Base-by-base conservation (phyloP, 2,888 invertebrate species). In the Diachrysia chrysitis region DNA sequence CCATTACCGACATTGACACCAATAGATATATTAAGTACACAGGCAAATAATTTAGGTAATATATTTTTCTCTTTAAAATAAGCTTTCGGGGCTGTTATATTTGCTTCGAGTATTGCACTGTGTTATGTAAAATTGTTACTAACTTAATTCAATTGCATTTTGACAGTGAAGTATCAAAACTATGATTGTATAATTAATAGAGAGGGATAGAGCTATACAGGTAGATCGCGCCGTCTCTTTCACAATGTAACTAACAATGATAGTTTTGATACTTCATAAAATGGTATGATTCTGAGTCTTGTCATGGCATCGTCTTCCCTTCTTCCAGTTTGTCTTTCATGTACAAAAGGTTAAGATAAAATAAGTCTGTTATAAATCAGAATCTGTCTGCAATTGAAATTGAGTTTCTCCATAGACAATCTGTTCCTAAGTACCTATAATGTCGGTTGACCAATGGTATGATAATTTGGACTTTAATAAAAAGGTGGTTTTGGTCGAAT, bases 81-180 rank as follows among this genome's bases (percentile, higher is more conserved):
- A 79, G 83, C 84, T 84, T 83, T 84, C 85, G 87, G 86, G 89
- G 90, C 89, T 87, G 88, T 86, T 87, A 85, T 82, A 86, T 77
- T 86, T 84, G 87, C 91, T 90, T 91, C 86, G 58, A 63, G 68
- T 66, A 37, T 62, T 74, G 75, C 79, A 75, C 75, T 76, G 75
- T 76, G 79, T 76, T 76, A 74, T 83, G 81, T 72, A 77, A 70
- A 83, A 64, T 67, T 78, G 58, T 77, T 62, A 60, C 60, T 67
- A 14, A 14, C n/a, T n/a, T 5, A n/a, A 16, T n/a, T n/a, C 42
- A 42, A 42, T 42, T 42, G n/a, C n/a, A 42, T 5, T 42, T 4
- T n/a, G n/a, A 4, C 5, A 5, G 3, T 42, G n/a, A 2, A 0
- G 37, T 37, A 7, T 5, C n/a, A 42, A 42, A n/a, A 42, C n/a